Evolutionary conservation across 2,888 invertebrate species (phyloP).

Genomic region (Spodoptera exigua): DNA sequence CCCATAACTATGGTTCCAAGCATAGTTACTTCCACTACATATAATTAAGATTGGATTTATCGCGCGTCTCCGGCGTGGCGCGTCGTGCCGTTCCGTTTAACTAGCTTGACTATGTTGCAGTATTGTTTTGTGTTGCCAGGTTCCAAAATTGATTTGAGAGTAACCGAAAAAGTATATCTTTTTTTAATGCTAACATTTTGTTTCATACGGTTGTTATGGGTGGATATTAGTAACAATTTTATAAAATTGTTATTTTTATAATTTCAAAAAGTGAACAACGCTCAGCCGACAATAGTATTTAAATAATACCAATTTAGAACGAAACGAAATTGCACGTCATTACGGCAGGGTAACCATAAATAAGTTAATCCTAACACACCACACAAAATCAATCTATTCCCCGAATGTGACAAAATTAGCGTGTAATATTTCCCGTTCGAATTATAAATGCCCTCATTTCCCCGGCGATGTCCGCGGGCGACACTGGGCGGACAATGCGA

Average conservation of each 20-base stretch:
- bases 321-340: conserved; percentile 57
- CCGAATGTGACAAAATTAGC: conserved; percentile 85
- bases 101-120: conserved; percentile 31
- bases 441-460: conserved; percentile 82
- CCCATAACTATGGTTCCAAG: conserved; percentile 69
- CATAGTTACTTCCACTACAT: conserved; percentile 87
- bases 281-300: background rate
- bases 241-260: background rate
- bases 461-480: conserved; percentile 69
- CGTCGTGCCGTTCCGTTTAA: conserved; percentile 38
- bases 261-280: background rate
- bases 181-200: conserved; percentile 9
- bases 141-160: no score
- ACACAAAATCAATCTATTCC: conserved; percentile 83
- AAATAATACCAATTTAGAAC: background rate
- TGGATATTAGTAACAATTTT: background rate
- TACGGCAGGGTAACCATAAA: conserved; percentile 62
- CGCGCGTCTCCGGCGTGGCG: conserved; percentile 56
- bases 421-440: conserved; percentile 87
- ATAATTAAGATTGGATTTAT: conserved; percentile 87
- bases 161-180: no score
- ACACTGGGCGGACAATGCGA: conserved; percentile 44
- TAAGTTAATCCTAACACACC: conserved; percentile 73
- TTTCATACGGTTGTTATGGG: conserved; percentile 3
- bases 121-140: conserved; percentile 18